phyloP scores from a whole-genome alignment of 2,113 vertebrate genomes.

The Corythoichthys haematopterus region DNA sequence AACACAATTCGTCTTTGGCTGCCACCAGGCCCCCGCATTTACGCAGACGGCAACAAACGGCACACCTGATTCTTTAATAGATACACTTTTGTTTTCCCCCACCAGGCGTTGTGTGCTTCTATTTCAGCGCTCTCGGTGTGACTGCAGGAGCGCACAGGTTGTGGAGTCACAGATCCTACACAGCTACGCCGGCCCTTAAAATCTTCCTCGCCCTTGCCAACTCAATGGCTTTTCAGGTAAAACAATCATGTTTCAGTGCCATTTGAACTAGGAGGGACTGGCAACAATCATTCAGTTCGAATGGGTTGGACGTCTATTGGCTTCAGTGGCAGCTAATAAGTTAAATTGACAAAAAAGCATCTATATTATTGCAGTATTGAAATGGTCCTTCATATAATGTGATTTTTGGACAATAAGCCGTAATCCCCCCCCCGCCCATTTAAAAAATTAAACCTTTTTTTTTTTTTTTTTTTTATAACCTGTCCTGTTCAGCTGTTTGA shows the following conservation, averaged over 20 bases:
- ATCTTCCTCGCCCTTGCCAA: constrained; percentile 81
- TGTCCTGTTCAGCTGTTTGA: too few relatives aligned
- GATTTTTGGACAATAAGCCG: too few relatives aligned
- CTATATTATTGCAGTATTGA: too few relatives aligned
- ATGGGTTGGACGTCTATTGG: too few relatives aligned
- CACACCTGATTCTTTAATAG: constrained; percentile 21
- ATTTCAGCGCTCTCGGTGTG: constrained; percentile 79
- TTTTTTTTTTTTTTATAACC: too few relatives aligned
- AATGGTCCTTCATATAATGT: too few relatives aligned
- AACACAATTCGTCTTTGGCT: constrained; percentile 54
- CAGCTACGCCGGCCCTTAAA: constrained; percentile 81
- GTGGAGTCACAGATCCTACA: constrained; percentile 94
- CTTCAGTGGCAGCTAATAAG: too few relatives aligned
- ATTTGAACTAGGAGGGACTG: too few relatives aligned
- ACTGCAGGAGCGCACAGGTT: constrained; percentile 89
- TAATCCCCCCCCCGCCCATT: too few relatives aligned
- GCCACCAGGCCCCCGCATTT: constrained; percentile 38
- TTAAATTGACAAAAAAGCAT: too few relatives aligned
- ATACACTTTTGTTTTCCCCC: constrained; percentile 38
- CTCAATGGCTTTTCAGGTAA: constrained; percentile 93
- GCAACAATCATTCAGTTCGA: too few relatives aligned
- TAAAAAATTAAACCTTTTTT: too few relatives aligned
- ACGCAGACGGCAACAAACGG: background rate
- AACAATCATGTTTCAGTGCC: constrained; percentile 25
- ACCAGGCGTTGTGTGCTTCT: constrained; percentile 66